Conservation (phyloP, 2,888 invertebrate species). For the Galerucella nymphaeae region DNA sequence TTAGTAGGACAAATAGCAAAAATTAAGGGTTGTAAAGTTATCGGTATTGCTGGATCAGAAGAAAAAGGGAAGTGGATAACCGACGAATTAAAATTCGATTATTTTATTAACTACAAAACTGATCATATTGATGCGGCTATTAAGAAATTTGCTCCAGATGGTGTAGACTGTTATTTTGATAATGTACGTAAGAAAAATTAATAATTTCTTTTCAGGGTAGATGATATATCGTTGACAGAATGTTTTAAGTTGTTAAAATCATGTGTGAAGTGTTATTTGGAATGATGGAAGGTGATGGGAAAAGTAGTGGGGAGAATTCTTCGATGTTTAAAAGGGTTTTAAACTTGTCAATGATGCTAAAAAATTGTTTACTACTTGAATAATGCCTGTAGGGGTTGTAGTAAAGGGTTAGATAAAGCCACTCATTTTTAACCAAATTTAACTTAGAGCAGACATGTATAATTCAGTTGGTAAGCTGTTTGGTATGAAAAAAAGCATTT, state of each 20-base stretch:
- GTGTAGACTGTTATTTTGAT: constrained; percentile 81
- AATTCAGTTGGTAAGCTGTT: too few relatives aligned
- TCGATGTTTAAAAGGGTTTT: too few relatives aligned
- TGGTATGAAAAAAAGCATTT: too few relatives aligned
- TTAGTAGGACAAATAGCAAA: constrained; percentile 84
- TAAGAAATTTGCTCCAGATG: constrained; percentile 73
- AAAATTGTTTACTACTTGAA: too few relatives aligned
- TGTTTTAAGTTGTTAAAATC: neutral
- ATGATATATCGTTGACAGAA: neutral
- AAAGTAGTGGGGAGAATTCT: too few relatives aligned
- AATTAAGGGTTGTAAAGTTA: constrained; percentile 74
- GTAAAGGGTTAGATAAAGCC: too few relatives aligned
- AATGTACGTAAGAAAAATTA: constrained; percentile 69
- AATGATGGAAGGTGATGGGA: too few relatives aligned
- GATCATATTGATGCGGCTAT: constrained; percentile 68
- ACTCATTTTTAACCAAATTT: too few relatives aligned
- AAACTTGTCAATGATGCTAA: too few relatives aligned
- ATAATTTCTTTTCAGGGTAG: neutral
- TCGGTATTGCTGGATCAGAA: constrained; percentile 78
- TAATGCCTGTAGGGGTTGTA: too few relatives aligned
- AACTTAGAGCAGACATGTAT: too few relatives aligned
- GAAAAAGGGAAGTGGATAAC: constrained; percentile 76
- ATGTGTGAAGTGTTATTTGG: too few relatives aligned
- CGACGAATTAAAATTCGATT: constrained; percentile 75
- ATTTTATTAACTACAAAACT: constrained; percentile 79